Conservation (phyloP, 2,113 vertebrate species). For the Ailuropoda melanoleuca region DNA sequence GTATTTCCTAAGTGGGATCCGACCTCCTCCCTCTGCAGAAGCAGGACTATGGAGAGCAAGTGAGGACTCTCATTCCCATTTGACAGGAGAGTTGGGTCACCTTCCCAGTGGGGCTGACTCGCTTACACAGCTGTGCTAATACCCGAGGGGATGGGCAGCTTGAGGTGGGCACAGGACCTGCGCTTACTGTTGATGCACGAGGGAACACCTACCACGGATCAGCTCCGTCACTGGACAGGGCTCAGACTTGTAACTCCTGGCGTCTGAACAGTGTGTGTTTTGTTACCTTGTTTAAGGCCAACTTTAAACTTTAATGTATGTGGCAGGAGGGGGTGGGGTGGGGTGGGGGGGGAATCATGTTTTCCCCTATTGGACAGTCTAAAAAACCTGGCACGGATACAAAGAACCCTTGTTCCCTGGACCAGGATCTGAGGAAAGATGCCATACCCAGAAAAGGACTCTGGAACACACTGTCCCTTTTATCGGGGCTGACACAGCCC, state of each 20-base stretch:
- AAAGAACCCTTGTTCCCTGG: constrained; percentile 41
- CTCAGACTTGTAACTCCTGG: not conserved
- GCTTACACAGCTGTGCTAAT: fast-evolving
- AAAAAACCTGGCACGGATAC: not conserved
- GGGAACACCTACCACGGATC: not conserved
- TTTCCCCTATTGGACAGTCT: not conserved
- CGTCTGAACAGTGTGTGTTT: not conserved
- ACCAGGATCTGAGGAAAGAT: not conserved
- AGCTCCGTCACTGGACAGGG: not conserved
- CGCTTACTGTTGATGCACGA: no score
- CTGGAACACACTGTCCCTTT: not conserved
- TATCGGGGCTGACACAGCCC: not conserved
- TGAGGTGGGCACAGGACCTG: fast-evolving
- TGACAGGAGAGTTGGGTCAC: not conserved
- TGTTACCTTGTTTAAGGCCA: not conserved
- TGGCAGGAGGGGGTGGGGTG: no score
- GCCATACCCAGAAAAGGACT: not conserved
- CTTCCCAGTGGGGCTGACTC: not conserved
- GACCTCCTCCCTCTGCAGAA: not conserved
- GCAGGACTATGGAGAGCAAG: not conserved
- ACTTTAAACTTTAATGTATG: not conserved
- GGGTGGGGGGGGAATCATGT: not conserved
- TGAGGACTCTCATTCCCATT: fast-evolving
- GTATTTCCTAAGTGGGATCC: not conserved
- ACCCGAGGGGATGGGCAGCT: not conserved